phyloP scores from a whole-genome alignment of 64 coral and sea anemone species.

The Acropora yongei region DNA sequence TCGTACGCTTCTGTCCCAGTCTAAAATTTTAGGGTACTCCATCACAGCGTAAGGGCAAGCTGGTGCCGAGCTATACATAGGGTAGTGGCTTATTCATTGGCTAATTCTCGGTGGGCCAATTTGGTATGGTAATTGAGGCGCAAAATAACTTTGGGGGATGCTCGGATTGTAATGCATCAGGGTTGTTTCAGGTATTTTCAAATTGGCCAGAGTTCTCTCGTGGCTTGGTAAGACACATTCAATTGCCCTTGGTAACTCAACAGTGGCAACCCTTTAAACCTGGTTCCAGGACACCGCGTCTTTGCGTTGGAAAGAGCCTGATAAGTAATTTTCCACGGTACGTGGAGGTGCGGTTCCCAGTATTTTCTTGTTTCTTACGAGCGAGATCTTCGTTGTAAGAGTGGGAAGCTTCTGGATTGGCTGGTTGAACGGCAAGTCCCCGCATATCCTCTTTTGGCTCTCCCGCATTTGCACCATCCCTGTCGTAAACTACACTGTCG shows the following conservation, averaged over 20 bases:
- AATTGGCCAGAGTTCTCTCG: constrained; percentile 76
- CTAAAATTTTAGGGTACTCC: constrained; percentile 67
- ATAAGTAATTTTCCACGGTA: constrained; percentile 57
- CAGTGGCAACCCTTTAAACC: constrained; percentile 94
- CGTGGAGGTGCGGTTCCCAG: neutral
- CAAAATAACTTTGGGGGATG: constrained; percentile 58
- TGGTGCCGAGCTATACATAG: constrained; percentile 58
- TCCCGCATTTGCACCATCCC: constrained; percentile 16
- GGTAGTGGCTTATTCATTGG: neutral
- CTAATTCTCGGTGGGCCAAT: constrained; percentile 2
- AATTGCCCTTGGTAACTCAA: constrained; percentile 81
- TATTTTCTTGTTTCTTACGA: neutral
- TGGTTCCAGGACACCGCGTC: constrained; percentile 89
- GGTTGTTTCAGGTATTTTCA: constrained; percentile 67
- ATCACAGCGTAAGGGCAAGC: constrained; percentile 72
- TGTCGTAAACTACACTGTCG: constrained; percentile 60
- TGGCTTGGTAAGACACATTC: constrained; percentile 97
- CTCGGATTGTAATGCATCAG: constrained; percentile 61
- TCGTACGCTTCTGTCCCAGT: constrained; percentile 37
- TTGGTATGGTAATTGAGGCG: constrained; percentile 61
- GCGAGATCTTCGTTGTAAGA: neutral
- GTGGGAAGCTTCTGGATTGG: neutral
- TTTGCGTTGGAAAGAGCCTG: constrained; percentile 94
- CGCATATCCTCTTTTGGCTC: neutral
- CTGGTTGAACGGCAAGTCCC: neutral